A percentile compares a stretch with the other conserved stretches of the same genome.
These are phyloP conservation scores for Drosophila borealis DNA, from an alignment of 2,888 invertebrate species.

Conservation along the genomic window DNA sequence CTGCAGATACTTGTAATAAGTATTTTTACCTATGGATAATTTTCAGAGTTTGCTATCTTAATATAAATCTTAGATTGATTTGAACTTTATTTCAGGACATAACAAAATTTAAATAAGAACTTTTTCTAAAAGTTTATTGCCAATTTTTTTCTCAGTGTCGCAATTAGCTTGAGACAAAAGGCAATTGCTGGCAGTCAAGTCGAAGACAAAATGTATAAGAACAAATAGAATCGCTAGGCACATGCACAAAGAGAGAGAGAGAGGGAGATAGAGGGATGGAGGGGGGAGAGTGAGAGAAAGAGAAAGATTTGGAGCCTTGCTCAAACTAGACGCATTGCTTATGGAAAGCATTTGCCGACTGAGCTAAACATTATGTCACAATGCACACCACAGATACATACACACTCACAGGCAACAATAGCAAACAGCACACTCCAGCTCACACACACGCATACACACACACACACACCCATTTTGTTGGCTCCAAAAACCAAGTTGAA, in stretches of 20 bases:
- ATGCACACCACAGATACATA: not conserved
- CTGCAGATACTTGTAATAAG: too few relatives aligned
- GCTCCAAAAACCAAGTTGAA: slow-evolving; percentile 29
- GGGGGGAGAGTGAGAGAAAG: not conserved
- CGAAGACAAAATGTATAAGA: slow-evolving; percentile 9
- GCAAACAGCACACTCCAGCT: not conserved
- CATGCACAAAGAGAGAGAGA: not conserved
- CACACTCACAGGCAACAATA: not conserved
- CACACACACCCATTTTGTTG: slow-evolving; percentile 19
- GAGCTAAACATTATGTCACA: slow-evolving; percentile 48
- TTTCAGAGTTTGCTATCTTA: too few relatives aligned
- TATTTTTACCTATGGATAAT: too few relatives aligned
- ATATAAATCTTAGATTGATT: too few relatives aligned
- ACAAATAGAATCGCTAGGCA: not conserved
- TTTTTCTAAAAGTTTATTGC: not conserved
- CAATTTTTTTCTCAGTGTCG: slow-evolving; percentile 2
- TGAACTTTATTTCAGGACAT: too few relatives aligned
- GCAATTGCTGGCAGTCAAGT: slow-evolving; percentile 3
- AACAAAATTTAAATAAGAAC: too few relatives aligned
- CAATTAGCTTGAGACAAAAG: slow-evolving; percentile 25
- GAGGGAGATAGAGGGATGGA: not conserved
- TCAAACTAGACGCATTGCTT: slow-evolving; percentile 28
- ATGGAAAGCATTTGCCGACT: slow-evolving; percentile 49
- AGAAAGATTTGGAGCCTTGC: not conserved
- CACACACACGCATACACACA: slow-evolving; percentile 17